Base-by-base conservation (phyloP, 2,888 invertebrate genomes). In the Melanostoma mellinum region DNA sequence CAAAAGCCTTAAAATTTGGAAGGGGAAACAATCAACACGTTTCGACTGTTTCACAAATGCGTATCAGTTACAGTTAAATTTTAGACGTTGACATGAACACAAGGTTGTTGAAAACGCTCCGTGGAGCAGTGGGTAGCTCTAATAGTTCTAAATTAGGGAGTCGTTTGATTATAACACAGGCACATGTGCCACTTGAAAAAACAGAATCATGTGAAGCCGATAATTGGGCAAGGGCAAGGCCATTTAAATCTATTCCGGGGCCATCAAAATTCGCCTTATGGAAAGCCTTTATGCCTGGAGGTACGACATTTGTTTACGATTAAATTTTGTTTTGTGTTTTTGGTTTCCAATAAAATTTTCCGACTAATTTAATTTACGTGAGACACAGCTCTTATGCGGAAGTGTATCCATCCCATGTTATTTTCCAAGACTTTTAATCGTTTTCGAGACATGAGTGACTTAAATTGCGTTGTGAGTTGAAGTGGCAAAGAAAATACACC, bases 271-370 rank as follows among this genome's bases (percentile, higher is more conserved):
- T 38, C 35, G 61, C 69, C 8, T 48, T 84, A 9, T 30, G 74
- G 44, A 84, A 55, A 44, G 84, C 79, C 1, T 84, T 84, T 9
- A 75, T 84, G 75, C 84, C 84, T 6, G 84, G 84, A 71, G 84
- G 84, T 82, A 72, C 20, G 20, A 20, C 20, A 20, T 20, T 20
- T 20, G 20, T 20, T 20, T 1, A 20, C 20, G 20, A 20, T 20
- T 20, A 20, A 20, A 20, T 1, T 20, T 20, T 20, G 20, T 20
- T n/a, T n/a, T n/a, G n/a, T 0, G 20, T 20, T 20, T 20, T 20
- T 20, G 20, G 20, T 20, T 20, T 20, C 1, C 1, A 20, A 20
- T 20, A 20, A 20, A 20, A 20, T 20, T 20, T 20, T 20, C 20
- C 20, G 20, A 20, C 20, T 1, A 20, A 20, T 20, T 20, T 20